phyloP scores from a whole-genome alignment of 1,140 invertebrate species.

The Yoshiicerus persimilis region DNA sequence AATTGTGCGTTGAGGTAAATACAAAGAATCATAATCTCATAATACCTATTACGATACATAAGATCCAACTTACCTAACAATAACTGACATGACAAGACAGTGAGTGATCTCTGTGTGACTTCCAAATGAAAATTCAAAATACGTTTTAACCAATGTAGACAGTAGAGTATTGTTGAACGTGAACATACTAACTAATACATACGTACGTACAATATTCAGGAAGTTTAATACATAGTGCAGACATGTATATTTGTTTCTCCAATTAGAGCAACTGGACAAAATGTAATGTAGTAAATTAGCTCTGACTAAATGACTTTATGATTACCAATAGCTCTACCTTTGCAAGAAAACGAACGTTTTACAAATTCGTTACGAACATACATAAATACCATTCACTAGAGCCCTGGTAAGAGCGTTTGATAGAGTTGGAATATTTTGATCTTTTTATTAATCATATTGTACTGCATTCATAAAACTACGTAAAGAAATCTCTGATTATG shows the following conservation, averaged over 20 bases:
- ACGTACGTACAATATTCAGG: neutral
- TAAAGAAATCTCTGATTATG: neutral
- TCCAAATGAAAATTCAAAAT: neutral
- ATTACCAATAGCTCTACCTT: neutral
- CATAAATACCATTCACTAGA: neutral
- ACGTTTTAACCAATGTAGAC: neutral
- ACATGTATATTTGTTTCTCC: neutral
- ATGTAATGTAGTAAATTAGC: neutral
- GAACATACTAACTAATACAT: neutral
- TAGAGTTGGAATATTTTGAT: conserved; percentile 18
- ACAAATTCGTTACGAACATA: neutral
- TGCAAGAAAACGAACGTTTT: neutral
- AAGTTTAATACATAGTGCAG: neutral
- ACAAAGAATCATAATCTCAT: neutral
- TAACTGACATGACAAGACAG: neutral
- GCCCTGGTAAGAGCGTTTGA: neutral
- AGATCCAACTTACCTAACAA: neutral
- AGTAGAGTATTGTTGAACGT: neutral
- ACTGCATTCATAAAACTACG: neutral
- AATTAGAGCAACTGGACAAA: neutral
- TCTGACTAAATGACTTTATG: neutral
- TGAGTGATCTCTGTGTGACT: neutral
- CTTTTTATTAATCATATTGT: neutral
- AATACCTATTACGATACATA: too few species aligned
- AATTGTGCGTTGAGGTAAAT: neutral